These are phyloP conservation scores for Drosophila phalerata DNA, from an alignment of 2,888 invertebrate genomes.

Conservation along the genomic window DNA sequence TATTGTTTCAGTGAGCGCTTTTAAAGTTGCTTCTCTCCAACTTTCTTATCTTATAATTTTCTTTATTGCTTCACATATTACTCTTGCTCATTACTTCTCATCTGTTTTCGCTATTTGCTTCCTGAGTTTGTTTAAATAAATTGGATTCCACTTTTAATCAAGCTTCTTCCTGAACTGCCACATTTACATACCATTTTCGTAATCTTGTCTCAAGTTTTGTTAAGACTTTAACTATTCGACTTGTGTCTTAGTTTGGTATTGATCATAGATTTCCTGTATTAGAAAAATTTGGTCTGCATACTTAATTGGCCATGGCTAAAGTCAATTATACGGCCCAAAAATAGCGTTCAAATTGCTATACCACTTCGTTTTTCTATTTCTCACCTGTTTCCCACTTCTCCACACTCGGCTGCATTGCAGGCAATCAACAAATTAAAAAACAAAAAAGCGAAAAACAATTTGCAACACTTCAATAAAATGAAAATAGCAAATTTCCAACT, in stretches of 20 bases:
- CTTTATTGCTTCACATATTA: neutral
- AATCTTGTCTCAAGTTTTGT: neutral
- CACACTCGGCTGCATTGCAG: conserved; percentile 11
- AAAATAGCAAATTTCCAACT: conserved; percentile 31
- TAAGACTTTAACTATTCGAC: neutral
- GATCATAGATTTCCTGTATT: conserved; percentile 28
- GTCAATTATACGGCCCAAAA: conserved; percentile 38
- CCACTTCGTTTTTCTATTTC: conserved; percentile 9
- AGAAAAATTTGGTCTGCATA: conserved; percentile 22
- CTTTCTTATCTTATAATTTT: neutral
- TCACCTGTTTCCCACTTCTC: neutral
- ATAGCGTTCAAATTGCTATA: conserved; percentile 48
- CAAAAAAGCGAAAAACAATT: conserved; percentile 10
- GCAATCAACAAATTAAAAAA: conserved; percentile 59
- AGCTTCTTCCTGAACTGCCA: neutral
- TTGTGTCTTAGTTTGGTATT: conserved; percentile 8
- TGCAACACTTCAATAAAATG: conserved; percentile 48
- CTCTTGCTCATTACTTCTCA: neutral
- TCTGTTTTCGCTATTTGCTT: neutral
- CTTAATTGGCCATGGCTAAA: conserved; percentile 38
- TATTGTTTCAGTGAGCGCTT: neutral
- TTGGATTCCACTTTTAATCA: neutral
- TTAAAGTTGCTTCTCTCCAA: neutral
- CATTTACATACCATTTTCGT: neutral
- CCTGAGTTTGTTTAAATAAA: neutral